Evolutionary conservation across 2,888 invertebrate genomes (phyloP).

Genomic region (Sinelater perroti): DNA sequence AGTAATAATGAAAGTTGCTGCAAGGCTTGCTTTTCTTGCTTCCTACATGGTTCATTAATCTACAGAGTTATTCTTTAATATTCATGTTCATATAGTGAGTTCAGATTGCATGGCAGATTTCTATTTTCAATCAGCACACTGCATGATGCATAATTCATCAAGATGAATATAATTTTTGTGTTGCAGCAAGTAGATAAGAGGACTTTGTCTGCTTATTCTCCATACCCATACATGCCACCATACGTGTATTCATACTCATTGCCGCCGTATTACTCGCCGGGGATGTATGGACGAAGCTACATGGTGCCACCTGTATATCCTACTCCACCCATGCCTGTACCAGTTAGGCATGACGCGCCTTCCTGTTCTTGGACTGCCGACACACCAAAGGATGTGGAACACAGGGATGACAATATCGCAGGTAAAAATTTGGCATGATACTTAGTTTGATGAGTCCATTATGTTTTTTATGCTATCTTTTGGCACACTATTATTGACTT

Average conservation of each 20-base stretch:
- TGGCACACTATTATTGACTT: no score
- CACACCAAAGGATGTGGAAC: constrained; percentile 62
- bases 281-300: constrained; percentile 49
- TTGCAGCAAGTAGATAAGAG: constrained; percentile 44
- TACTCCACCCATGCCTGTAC: constrained; percentile 63
- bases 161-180: no score
- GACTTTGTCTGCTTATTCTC: constrained; percentile 54
- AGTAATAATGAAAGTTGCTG: neutral
- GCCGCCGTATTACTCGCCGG: constrained; percentile 53
- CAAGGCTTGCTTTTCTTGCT: no score
- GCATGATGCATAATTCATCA: no score
- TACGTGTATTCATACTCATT: constrained; percentile 57
- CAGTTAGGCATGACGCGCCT: constrained; percentile 60
- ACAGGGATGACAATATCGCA: constrained; percentile 68
- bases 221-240: constrained; percentile 61
- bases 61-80: no score
- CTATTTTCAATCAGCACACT: no score
- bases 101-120: no score
- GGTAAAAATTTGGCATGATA: no score
- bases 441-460: no score
- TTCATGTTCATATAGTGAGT: no score
- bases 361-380: constrained; percentile 67
- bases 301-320: constrained; percentile 53
- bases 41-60: no score
- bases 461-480: no score